These are phyloP conservation scores for Scarus forsteni DNA, from an alignment of 2,797 vertebrate species.

Conservation along the genomic window DNA sequence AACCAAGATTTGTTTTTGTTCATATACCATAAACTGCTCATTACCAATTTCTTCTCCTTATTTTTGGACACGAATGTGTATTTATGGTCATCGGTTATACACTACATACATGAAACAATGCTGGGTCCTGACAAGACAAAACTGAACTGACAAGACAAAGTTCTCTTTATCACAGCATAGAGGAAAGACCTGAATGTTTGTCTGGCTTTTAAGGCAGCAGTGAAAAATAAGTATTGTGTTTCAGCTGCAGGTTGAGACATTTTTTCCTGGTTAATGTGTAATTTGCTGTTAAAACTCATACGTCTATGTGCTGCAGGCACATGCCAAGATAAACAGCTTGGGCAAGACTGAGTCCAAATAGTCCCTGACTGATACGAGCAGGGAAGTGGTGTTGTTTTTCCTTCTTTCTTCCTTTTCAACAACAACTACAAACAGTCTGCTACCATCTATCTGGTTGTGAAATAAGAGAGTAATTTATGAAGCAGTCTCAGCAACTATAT, in stretches of 20 bases:
- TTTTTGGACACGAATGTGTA: no score
- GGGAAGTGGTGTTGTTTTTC: slow-evolving; percentile 6
- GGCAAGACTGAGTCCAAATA: slow-evolving; percentile 33
- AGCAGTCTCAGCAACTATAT: background rate
- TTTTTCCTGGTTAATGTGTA: slow-evolving; percentile 59
- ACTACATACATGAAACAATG: no score
- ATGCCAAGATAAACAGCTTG: slow-evolving; percentile 60
- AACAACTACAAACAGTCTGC: slow-evolving; percentile 6
- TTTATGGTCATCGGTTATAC: no score
- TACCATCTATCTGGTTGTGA: background rate
- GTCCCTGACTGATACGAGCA: slow-evolving; percentile 37
- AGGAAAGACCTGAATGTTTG: slow-evolving; percentile 7
- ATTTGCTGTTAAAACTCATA: slow-evolving; percentile 56
- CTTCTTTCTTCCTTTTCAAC: background rate
- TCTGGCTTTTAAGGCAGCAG: background rate
- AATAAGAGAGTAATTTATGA: background rate
- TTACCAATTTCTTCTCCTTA: no score
- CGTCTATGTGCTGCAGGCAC: slow-evolving; percentile 16
- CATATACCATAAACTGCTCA: no score
- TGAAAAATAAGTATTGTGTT: slow-evolving; percentile 4
- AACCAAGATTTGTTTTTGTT: no score
- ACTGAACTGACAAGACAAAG: background rate
- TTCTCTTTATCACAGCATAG: background rate
- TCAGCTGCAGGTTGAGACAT: slow-evolving; percentile 18
- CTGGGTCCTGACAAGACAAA: background rate